Conservation (phyloP, 1,140 invertebrate species). For the Penaeus indicus region DNA sequence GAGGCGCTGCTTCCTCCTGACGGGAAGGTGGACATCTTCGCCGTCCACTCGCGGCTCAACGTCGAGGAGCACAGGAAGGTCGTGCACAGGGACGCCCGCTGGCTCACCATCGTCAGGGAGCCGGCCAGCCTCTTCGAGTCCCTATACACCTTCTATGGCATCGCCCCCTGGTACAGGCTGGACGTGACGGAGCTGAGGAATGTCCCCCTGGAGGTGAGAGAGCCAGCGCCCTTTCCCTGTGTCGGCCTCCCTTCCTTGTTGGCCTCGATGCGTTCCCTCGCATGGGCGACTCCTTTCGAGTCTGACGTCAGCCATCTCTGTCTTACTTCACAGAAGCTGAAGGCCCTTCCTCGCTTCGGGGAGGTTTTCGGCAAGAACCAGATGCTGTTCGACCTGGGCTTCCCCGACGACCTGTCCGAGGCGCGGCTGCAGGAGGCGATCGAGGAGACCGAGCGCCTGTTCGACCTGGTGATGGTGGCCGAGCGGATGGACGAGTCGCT, state of each 20-base stretch:
- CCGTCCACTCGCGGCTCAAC: constrained; percentile 26
- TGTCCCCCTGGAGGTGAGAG: constrained; percentile 66
- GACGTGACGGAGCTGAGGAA: constrained; percentile 55
- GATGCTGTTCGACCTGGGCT: constrained; percentile 12
- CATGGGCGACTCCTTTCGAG: too few species aligned
- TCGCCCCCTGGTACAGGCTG: not conserved
- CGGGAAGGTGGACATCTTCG: constrained; percentile 2
- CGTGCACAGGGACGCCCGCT: constrained; percentile 69
- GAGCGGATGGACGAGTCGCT: constrained; percentile 74
- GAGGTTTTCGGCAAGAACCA: not conserved
- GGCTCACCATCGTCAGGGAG: constrained; percentile 70
- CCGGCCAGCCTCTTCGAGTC: constrained; percentile 69
- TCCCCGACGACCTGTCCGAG: not conserved
- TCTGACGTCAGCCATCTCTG: not conserved
- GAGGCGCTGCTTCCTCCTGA: not conserved
- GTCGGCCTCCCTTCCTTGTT: too few species aligned
- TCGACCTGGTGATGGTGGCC: constrained; percentile 74
- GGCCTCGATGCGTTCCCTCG: too few species aligned
- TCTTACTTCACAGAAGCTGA: not conserved
- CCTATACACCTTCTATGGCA: not conserved
- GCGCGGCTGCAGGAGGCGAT: not conserved
- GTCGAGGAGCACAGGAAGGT: not conserved
- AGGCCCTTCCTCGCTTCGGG: not conserved
- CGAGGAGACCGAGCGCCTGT: constrained; percentile 69
- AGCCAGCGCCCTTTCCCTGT: too few species aligned